A percentile compares a stretch with the other conserved stretches of the same genome.
phyloP scores from a whole-genome alignment of 2,113 vertebrate genomes.

The Halichoeres trimaculatus region DNA sequence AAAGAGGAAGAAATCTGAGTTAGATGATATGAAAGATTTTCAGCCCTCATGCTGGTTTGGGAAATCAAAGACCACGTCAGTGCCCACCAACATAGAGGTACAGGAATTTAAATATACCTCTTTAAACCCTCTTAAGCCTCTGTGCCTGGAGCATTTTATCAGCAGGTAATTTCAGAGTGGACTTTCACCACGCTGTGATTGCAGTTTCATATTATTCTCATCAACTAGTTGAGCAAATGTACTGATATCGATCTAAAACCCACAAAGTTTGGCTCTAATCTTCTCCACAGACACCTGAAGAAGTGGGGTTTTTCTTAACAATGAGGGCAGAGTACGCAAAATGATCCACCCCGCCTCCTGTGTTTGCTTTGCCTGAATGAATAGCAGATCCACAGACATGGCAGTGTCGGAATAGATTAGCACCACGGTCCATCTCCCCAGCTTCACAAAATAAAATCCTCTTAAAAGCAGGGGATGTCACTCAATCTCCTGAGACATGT shows the following conservation, averaged over 20 bases:
- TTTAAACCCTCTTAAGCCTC: conserved; percentile 48
- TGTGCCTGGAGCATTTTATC: conserved; percentile 38
- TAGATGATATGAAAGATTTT: conserved; percentile 70
- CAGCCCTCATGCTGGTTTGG: conserved; percentile 71
- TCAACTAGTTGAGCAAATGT: conserved; percentile 18
- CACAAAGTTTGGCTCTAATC: conserved; percentile 34
- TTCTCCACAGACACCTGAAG: conserved; percentile 41
- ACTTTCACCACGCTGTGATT: conserved; percentile 19
- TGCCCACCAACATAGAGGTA: conserved; percentile 63
- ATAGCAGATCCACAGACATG: conserved; percentile 72
- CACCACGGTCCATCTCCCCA: conserved; percentile 70
- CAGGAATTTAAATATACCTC: conserved; percentile 63
- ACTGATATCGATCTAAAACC: conserved; percentile 44
- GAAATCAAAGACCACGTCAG: conserved; percentile 67
- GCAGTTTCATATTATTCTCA: conserved; percentile 13
- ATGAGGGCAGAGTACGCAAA: conserved; percentile 61
- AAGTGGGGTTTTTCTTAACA: conserved; percentile 32
- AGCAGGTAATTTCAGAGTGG: conserved; percentile 50
- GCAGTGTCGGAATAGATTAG: conserved; percentile 80
- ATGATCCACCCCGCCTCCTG: conserved; percentile 42
- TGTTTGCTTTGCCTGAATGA: conserved; percentile 75
- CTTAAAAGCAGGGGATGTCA: conserved; percentile 76
- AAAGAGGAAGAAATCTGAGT: background rate
- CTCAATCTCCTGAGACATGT: conserved; percentile 75
- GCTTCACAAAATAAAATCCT: conserved; percentile 77